Base-by-base conservation (phyloP, 1,140 invertebrate species). In the Drosophila sp. region DNA sequence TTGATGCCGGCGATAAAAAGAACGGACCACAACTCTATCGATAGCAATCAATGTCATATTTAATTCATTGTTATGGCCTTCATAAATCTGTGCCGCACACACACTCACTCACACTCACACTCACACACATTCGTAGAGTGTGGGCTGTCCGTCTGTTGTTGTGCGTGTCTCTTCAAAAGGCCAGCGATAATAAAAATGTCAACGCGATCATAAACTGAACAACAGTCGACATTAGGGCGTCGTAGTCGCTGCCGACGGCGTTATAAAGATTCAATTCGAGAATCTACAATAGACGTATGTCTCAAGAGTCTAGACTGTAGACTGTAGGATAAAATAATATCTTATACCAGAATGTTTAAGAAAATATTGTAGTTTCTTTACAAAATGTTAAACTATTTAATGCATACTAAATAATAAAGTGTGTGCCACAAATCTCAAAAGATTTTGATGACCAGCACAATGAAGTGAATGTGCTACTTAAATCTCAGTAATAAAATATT, bases 61-160 rank as follows among this genome's bases (percentile, higher is more conserved):
- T 87, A 87, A 87, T 89, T 87, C 82, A 87, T 87, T 87, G 82
- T 82, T 86, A 86, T 86, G 83, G 82, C 75, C 82, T 82, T 86
- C 82, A 86, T 86, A 86, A 86, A 87, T 86, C 79, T 82, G 75
- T 27, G 63, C 53, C 70, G 6, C 36, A 38, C 36, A 38, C 36
- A 38, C 36, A 38, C 36, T 3, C 7, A 2, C 38, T 7, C 32
- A 7, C 8, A 36, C 34, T 11, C 34, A 36, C 8, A 36, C 34
- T 11, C 34, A 36, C 8, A n/a, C 2, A 38, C 36, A 38, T 5
- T 38, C 3, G 8, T 2, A 14, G 50, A 32, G 11, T 41, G 56
- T 58, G 56, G 41, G 56, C 41, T 18, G 41, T 16, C 32, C 16
- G 21, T 56, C 11, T 0, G 21, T 25, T 41, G 56, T 51, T 56